These are phyloP conservation scores for Aplodontia rufa DNA, from an alignment of 2,113 vertebrate genomes.

Conservation along the genomic window DNA sequence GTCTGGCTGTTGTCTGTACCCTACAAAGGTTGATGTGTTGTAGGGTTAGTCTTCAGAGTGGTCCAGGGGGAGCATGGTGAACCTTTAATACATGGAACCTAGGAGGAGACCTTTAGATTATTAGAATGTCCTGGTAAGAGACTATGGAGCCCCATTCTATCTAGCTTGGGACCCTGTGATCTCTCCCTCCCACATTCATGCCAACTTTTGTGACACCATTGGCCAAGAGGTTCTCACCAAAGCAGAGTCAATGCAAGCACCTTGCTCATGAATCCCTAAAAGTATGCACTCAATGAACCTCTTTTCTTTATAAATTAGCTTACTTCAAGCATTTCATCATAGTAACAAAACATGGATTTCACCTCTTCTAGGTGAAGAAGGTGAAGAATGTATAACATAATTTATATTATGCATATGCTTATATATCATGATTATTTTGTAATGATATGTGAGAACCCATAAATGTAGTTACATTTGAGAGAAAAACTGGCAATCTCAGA, in stretches of 20 bases:
- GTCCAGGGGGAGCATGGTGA: not conserved
- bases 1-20: not conserved
- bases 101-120: not conserved
- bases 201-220: not conserved
- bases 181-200: not conserved
- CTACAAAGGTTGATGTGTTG: not conserved
- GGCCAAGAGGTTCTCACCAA: not conserved
- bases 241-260: not conserved
- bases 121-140: not conserved
- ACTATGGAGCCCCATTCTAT: not conserved
- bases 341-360: not conserved
- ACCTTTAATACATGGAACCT: not conserved
- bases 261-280: not conserved
- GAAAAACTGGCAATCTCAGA: not conserved
- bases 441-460: not conserved
- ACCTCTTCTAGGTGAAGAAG: not conserved
- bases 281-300: not conserved
- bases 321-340: not conserved
- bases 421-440: not conserved
- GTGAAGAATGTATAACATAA: not conserved
- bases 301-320: not conserved
- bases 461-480: not conserved
- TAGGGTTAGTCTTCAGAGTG: not conserved
- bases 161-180: not conserved
- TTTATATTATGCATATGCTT: not conserved